Percentiles rank a stretch among this genome's conserved stretches.
These are phyloP conservation scores for Phorcus lineatus DNA, from an alignment of 2,888 invertebrate genomes.

Conservation along the genomic window DNA sequence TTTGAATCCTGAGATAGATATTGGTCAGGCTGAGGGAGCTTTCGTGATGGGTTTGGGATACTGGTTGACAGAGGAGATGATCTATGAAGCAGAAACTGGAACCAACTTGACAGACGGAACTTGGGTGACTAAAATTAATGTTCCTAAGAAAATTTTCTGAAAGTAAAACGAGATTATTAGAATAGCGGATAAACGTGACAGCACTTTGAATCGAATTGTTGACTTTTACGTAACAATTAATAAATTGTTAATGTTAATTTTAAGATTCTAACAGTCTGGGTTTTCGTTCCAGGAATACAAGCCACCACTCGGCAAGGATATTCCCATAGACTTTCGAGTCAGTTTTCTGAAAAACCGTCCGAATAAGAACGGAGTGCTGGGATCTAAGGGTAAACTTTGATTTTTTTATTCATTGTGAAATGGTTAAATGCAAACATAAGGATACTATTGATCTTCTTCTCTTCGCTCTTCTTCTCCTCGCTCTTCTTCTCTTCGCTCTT, in stretches of 20 bases:
- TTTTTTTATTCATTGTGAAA: too few species aligned
- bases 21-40: constrained; percentile 80
- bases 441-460: too few species aligned
- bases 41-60: constrained; percentile 86
- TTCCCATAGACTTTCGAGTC: constrained; percentile 68
- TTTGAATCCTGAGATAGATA: constrained; percentile 65
- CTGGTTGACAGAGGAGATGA: constrained; percentile 84
- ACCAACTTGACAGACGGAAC: constrained; percentile 84
- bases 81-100: constrained; percentile 81
- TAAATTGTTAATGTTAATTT: too few species aligned
- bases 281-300: constrained; percentile 59
- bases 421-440: too few species aligned
- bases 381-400: constrained; percentile 60
- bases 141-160: neutral
- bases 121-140: constrained; percentile 77
- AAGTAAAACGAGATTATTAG: too few species aligned
- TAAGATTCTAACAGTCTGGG: too few species aligned
- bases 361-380: constrained; percentile 64
- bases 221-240: too few species aligned
- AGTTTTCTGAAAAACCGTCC: constrained; percentile 63
- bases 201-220: too few species aligned
- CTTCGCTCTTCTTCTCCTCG: too few species aligned
- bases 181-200: too few species aligned
- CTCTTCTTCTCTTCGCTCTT: too few species aligned
- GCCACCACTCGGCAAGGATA: constrained; percentile 64